Evolutionary conservation across 2,888 invertebrate genomes (phyloP), one percentile per base, ranked within the genome.

Genomic region (Sarcophaga caerulescens): DNA sequence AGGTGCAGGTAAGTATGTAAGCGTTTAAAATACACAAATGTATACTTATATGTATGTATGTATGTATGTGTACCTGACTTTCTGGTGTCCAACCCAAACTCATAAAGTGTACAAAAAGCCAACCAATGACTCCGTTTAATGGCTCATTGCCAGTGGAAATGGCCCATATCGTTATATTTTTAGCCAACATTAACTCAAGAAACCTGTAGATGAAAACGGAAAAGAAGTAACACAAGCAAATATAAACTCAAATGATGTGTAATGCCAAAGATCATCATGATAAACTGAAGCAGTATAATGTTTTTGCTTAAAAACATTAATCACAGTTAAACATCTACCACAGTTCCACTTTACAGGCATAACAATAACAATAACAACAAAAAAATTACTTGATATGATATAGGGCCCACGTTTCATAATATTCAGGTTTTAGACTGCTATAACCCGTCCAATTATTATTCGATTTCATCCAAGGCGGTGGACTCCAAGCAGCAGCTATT

Each of bases 121-220:
- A 89, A 0, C 95, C 94, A 10, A 95, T 89, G 65, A 95, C 93
- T 71, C 96, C 96, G 91, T 96, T 95, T n/a, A 95, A 91, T 1
- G 98, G 98, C 92, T 99, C 98, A 93, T 98, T 99, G 75, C 97
- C 97, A 0, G 97, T 96, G 6, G 98, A 97, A 76, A 98, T 93
- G 0, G 96, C 97, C 98, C 98, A 99, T 89, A 97, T 95, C 52
- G 94, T 93, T 85, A 95, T 93, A 76, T 95, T 95, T 63, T 95
- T 93, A 81, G 95, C 94, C 87, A 94, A 94, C 93, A 98, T 98
- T 87, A 95, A 95, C 89, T 97, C 95, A 79, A 98, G 93, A 93
- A 90, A 91, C 90, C 91, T 91, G 87, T 80, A 87, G 83, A 60
- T 63, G 23, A 65, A n/a, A 66, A 77, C 59, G 44, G 59, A 65